Percentiles rank a stretch among this genome's conserved stretches.
phyloP scores from a whole-genome alignment of 2,113 vertebrate species.

The Cololabis saira region DNA sequence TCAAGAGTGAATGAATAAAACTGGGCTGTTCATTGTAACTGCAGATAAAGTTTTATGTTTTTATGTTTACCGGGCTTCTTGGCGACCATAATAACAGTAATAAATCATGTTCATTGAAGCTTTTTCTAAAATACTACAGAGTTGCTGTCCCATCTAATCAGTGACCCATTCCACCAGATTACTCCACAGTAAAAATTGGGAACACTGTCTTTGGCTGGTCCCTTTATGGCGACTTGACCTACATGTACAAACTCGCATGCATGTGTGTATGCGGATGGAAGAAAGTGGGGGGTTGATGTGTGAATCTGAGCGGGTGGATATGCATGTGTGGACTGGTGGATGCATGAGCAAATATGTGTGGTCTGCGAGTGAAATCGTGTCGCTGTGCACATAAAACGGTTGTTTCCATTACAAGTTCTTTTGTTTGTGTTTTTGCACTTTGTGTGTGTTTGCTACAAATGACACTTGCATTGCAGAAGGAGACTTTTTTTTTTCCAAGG shows the following conservation, averaged over 20 bases:
- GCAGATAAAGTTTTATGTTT: too few relatives aligned
- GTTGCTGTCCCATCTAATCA: constrained; percentile 39
- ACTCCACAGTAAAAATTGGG: constrained; percentile 46
- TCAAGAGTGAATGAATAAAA: too few relatives aligned
- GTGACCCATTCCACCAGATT: constrained; percentile 28
- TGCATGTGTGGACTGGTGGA: neutral
- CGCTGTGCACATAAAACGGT: neutral
- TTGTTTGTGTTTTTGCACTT: neutral
- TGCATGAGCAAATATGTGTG: constrained; percentile 5
- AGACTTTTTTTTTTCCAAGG: constrained; percentile 72
- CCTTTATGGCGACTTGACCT: constrained; percentile 41
- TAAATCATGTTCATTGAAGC: neutral
- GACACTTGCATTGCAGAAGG: constrained; percentile 61
- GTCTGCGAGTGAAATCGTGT: constrained; percentile 11
- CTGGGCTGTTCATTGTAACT: too few relatives aligned
- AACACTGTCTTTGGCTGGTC: constrained; percentile 36
- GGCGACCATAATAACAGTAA: neutral
- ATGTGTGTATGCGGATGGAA: constrained; percentile 15
- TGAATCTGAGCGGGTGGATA: constrained; percentile 7
- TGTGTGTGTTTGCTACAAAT: constrained; percentile 34
- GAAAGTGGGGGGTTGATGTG: constrained; percentile 1
- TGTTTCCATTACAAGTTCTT: neutral
- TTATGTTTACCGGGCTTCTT: too few relatives aligned
- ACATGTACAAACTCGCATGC: constrained; percentile 35
- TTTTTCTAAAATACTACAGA: constrained; percentile 8